Evolutionary conservation across 2,888 invertebrate species (phyloP).

Genomic region (Synergus laeviventris): DNA sequence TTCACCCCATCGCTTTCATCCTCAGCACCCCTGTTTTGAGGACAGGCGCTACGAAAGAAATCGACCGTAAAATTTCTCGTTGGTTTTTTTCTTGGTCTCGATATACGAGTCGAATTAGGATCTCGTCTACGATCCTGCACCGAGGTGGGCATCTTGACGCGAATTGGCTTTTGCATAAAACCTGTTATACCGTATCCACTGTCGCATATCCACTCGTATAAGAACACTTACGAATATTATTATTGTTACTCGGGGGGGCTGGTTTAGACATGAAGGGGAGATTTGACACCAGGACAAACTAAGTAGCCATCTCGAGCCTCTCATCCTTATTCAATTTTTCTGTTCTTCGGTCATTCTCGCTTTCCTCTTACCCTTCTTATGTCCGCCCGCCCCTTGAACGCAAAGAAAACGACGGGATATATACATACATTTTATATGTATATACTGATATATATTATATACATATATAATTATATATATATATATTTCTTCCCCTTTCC

Average conservation of each 20-base stretch:
- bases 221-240: conserved; percentile 59
- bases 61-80: conserved; percentile 54
- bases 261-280: conserved; percentile 55
- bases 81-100: conserved; percentile 46
- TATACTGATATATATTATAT: not conserved
- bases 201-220: conserved; percentile 53
- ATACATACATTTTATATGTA: not conserved
- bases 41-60: conserved; percentile 42
- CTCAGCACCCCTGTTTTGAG: conserved; percentile 29
- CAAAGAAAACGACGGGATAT: not conserved
- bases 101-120: conserved; percentile 59
- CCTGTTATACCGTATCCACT: conserved; percentile 54
- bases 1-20: conserved; percentile 36
- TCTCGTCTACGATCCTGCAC: conserved; percentile 56
- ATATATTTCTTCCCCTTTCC: conserved; percentile 28
- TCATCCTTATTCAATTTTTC: conserved; percentile 22
- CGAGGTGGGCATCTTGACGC: conserved; percentile 50
- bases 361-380: conserved; percentile 27
- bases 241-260: conserved; percentile 52
- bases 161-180: conserved; percentile 59
- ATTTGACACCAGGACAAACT: conserved; percentile 66
- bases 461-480: not conserved
- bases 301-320: conserved; percentile 68
- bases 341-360: conserved; percentile 24
- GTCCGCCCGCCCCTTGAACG: conserved; percentile 25